These are phyloP conservation scores for Campoletis sonorensis DNA, from an alignment of 1,140 invertebrate species.

Conservation along the genomic window DNA sequence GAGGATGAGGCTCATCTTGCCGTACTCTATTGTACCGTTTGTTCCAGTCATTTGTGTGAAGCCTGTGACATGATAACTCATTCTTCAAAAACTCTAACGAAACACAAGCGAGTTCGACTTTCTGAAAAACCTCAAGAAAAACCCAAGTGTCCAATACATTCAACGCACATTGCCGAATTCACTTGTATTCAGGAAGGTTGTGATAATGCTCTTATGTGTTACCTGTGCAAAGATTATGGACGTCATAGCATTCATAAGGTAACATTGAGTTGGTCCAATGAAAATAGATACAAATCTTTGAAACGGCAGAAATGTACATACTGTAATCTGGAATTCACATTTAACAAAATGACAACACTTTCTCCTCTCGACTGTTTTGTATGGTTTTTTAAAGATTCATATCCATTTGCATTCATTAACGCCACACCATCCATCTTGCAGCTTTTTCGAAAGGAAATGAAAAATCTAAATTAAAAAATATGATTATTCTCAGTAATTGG, in stretches of 20 bases:
- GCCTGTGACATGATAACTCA: slow-evolving; percentile 79
- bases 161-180: slow-evolving; percentile 80
- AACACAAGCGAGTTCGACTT: slow-evolving; percentile 79
- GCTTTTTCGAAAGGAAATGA: too few relatives aligned
- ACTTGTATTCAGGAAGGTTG: slow-evolving; percentile 80
- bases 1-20: slow-evolving; percentile 80
- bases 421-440: too few relatives aligned
- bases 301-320: background rate
- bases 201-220: slow-evolving; percentile 78
- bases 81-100: slow-evolving; percentile 78
- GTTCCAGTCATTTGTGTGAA: slow-evolving; percentile 79
- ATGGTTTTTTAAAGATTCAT: too few relatives aligned
- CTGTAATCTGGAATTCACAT: too few relatives aligned
- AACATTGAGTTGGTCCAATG: slow-evolving; percentile 31
- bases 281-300: background rate
- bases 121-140: slow-evolving; percentile 81
- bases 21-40: slow-evolving; percentile 80
- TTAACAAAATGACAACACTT: too few relatives aligned
- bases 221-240: slow-evolving; percentile 81
- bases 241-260: slow-evolving; percentile 79
- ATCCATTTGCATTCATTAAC: too few relatives aligned
- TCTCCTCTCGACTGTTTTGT: too few relatives aligned
- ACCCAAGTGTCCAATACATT: slow-evolving; percentile 79
- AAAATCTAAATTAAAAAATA: too few relatives aligned
- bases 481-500: too few relatives aligned